Conservation (phyloP, 2,113 vertebrate species). For the Phasianus colchicus region DNA sequence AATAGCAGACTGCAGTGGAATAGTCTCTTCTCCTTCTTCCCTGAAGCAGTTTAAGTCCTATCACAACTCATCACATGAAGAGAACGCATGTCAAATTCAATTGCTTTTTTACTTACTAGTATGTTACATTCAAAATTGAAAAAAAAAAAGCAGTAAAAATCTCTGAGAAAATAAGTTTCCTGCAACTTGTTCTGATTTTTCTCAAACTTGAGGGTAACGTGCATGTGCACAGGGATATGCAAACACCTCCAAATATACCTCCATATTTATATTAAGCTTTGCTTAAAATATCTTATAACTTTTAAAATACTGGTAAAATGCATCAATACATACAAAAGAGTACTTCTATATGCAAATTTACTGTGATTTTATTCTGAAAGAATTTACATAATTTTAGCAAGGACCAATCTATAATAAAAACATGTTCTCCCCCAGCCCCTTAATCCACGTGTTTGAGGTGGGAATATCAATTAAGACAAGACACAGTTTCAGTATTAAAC, state of each 20-base stretch:
- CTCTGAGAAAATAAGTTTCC: background rate
- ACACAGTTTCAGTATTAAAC: background rate
- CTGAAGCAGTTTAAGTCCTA: background rate
- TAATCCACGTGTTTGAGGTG: background rate
- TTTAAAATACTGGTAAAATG: background rate
- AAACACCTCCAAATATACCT: background rate
- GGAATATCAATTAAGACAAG: background rate
- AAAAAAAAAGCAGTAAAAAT: background rate
- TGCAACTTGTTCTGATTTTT: background rate
- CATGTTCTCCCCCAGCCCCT: background rate
- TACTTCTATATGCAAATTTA: rapidly evolving
- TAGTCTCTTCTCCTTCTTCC: background rate
- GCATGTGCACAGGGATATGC: rapidly evolving
- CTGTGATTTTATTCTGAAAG: background rate
- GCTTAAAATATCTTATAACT: background rate
- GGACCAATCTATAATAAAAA: background rate
- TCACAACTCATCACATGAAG: background rate
- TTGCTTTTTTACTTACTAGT: background rate
- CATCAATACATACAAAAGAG: background rate
- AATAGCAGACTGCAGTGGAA: background rate
- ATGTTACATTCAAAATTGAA: background rate
- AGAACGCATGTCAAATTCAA: background rate
- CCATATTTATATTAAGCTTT: background rate
- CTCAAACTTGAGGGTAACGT: background rate
- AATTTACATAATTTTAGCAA: background rate